phyloP scores from a whole-genome alignment of 2,888 invertebrate genomes.

The Agriopis aurantiaria region DNA sequence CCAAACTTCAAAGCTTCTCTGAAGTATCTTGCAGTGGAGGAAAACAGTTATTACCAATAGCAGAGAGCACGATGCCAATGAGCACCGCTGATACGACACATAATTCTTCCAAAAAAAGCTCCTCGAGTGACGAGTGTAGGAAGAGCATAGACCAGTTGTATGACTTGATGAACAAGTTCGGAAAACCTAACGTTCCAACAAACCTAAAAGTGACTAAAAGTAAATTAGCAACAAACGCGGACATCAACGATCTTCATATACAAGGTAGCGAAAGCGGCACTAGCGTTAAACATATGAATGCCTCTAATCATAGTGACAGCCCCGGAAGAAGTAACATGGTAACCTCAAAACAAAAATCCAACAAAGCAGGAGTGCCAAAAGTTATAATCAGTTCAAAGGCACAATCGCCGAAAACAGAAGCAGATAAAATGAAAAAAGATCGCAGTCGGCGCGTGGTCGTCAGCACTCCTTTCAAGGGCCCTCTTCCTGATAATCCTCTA shows the following conservation, averaged over 20 bases:
- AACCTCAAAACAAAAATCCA: slow-evolving; percentile 35
- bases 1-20: slow-evolving; percentile 20
- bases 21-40: slow-evolving; percentile 5
- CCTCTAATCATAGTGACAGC: slow-evolving; percentile 65
- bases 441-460: slow-evolving; percentile 47
- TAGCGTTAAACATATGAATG: slow-evolving; percentile 67
- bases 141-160: slow-evolving; percentile 79
- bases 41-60: slow-evolving; percentile 13
- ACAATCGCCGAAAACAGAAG: slow-evolving; percentile 52
- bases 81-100: slow-evolving; percentile 47
- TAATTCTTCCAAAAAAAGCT: slow-evolving; percentile 48
- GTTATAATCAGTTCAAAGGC: slow-evolving; percentile 69
- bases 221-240: slow-evolving; percentile 39
- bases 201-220: slow-evolving; percentile 47
- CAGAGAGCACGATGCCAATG: slow-evolving; percentile 45
- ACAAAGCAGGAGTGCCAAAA: slow-evolving; percentile 65
- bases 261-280: slow-evolving; percentile 72
- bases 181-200: slow-evolving; percentile 48
- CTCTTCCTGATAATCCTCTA: slow-evolving; percentile 64
- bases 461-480: slow-evolving; percentile 49
- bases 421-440: slow-evolving; percentile 58
- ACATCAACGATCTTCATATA: slow-evolving; percentile 46
- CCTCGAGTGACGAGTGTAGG: slow-evolving; percentile 64
- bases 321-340: slow-evolving; percentile 56
- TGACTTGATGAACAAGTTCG: slow-evolving; percentile 68